A percentile compares a stretch with the other conserved stretches of the same genome.
These are phyloP conservation scores for Prolemur simus DNA, from an alignment of 2,113 vertebrate species.

Conservation along the genomic window DNA sequence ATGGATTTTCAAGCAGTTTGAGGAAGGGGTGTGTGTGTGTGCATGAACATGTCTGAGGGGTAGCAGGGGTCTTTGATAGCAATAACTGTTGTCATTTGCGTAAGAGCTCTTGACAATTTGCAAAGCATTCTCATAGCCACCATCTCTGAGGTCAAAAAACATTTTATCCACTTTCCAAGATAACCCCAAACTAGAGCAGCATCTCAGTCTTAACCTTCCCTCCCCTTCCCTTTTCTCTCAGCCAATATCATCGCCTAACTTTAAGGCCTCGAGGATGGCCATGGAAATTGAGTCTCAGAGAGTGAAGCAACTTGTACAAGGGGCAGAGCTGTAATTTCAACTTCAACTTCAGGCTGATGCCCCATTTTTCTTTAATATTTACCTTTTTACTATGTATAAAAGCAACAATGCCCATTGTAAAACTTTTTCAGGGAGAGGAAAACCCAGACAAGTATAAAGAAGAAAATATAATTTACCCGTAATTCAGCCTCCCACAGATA, in stretches of 20 bases:
- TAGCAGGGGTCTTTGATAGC: neutral
- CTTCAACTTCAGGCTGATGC: constrained; percentile 4
- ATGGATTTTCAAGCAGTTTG: constrained; percentile 35
- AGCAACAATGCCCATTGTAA: neutral
- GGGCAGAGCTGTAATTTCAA: neutral
- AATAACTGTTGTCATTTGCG: constrained; percentile 13
- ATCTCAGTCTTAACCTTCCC: neutral
- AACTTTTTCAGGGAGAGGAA: neutral
- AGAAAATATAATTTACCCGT: neutral
- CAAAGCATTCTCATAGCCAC: constrained; percentile 2
- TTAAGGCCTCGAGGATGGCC: neutral
- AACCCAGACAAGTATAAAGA: neutral
- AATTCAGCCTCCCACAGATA: neutral
- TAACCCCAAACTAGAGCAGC: neutral
- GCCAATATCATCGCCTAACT: neutral
- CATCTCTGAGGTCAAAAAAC: neutral
- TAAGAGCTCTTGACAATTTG: neutral
- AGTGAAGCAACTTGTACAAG: neutral
- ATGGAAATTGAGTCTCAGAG: constrained; percentile 28
- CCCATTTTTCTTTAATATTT: constrained; percentile 1
- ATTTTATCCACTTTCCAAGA: constrained; percentile 8
- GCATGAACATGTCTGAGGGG: neutral
- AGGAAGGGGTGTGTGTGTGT: neutral
- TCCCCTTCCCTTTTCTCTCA: neutral
- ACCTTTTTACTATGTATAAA: neutral